Evolutionary conservation across 2,888 invertebrate genomes (phyloP), one percentile per base, ranked within the genome.

Genomic region (Eristalis intricaria): DNA sequence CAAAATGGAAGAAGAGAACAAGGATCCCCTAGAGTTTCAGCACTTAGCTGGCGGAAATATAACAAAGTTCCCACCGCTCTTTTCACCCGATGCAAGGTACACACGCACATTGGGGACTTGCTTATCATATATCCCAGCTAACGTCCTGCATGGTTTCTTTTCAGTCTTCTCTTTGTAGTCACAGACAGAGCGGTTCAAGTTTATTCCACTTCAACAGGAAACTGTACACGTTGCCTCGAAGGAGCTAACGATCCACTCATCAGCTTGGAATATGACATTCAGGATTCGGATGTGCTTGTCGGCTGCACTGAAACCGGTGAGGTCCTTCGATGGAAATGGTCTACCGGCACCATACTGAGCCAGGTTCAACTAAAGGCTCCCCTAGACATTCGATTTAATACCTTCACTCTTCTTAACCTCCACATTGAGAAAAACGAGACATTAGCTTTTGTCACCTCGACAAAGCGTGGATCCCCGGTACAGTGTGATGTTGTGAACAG

Each of bases 131-230:
- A 19, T 8, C 19, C 19, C 4, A 40, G 15, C 8, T 11, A 29
- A 22, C 13, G 13, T 38, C 13, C 38, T 38, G 3, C 4, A 7
- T 43, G 32, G 19, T 26, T 60, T 73, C 68, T 35, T 90, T 92
- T 22, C 89, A 96, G 96, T 89, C 94, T 92, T 87, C 89, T 96
- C 11, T 95, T 95, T 90, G 93, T 96, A 65, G 93, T 95, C 2
- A 94, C 94, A 91, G 95, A 94, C 60, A 94, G 94, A 88, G 91
- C 93, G 4, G 93, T 97, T 8, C 94, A 95, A 89, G 94, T 95
- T 0, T 96, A 95, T 90, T 96, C 95, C 89, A 94, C 95, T 0
- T 93, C 93, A 90, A 96, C 96, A 2, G 96, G 95, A 0, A 95
- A 96, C 90, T 93, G 94, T 88, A 93, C 95, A 1, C 93, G 94